Evolutionary conservation across 2,113 vertebrate species (phyloP).

Genomic region (Dicerorhinus sumatrensis): DNA sequence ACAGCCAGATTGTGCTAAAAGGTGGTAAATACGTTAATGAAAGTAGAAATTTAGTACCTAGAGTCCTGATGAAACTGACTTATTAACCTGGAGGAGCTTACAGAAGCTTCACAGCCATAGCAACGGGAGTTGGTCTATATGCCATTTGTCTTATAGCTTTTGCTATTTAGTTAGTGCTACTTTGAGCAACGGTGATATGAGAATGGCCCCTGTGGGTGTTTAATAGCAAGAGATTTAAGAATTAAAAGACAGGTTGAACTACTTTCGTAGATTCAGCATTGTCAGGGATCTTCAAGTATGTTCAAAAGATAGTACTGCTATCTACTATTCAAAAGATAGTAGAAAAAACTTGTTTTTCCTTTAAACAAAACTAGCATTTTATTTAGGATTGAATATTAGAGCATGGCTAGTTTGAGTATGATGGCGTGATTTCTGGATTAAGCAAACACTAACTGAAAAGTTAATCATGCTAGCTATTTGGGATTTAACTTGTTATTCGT

Average conservation of each 20-base stretch:
- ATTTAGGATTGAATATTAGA: not conserved
- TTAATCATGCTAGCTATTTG: not conserved
- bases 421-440: not conserved
- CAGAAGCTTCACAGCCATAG: not conserved
- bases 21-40: not conserved
- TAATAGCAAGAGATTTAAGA: not conserved
- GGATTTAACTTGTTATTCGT: not conserved
- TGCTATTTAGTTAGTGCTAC: not conserved
- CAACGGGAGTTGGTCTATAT: not conserved
- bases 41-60: not conserved
- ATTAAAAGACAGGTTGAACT: not conserved
- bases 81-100: not conserved
- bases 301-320: not conserved
- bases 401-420: not conserved
- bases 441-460: not conserved
- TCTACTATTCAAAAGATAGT: not conserved
- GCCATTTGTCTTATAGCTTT: not conserved
- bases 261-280: not conserved
- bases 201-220: not conserved
- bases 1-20: not conserved
- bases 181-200: not conserved
- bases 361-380: slow-evolving; percentile 40
- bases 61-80: not conserved
- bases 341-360: not conserved
- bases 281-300: not conserved